These are phyloP conservation scores for Pseudobourletiella spinata DNA, from an alignment of 1,140 invertebrate species.

Conservation along the genomic window DNA sequence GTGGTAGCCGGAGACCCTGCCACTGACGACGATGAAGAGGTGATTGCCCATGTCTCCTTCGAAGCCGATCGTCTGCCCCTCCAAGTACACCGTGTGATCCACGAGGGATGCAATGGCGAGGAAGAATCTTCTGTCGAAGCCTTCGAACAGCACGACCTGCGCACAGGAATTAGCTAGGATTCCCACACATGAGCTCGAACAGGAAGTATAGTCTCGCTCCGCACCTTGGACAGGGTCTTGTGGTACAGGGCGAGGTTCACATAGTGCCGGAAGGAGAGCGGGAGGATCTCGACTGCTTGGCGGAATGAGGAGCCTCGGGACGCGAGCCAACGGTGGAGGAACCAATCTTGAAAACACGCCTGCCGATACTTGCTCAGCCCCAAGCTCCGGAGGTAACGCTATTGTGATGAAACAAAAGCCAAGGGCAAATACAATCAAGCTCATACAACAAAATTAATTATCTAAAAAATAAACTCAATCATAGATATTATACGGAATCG, in stretches of 20 bases:
- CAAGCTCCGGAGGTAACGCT: slow-evolving; percentile 24
- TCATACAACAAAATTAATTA: too few species aligned
- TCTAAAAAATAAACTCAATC: too few species aligned
- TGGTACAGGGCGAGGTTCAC: slow-evolving; percentile 13
- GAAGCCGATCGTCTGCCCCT: not conserved
- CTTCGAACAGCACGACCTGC: not conserved
- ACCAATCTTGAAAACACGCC: slow-evolving; percentile 10
- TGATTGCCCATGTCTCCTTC: not conserved
- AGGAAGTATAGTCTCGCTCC: too few species aligned
- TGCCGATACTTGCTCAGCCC: slow-evolving; percentile 11
- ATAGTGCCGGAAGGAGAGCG: slow-evolving; percentile 3
- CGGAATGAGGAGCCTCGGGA: slow-evolving; percentile 14
- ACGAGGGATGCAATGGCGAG: not conserved
- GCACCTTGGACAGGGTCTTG: too few species aligned
- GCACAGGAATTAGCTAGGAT: too few species aligned
- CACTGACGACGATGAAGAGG: not conserved
- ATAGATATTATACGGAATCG: too few species aligned
- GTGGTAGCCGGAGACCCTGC: not conserved
- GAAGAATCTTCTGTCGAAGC: not conserved
- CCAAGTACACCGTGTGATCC: not conserved
- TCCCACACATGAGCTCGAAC: too few species aligned
- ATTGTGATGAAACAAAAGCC: too few species aligned
- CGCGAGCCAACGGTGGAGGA: slow-evolving; percentile 12
- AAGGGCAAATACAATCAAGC: too few species aligned
- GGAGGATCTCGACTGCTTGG: slow-evolving; percentile 3